Evolutionary conservation across 2,888 invertebrate genomes (phyloP), one percentile per base, ranked within the genome.

Genomic region (Agonopterix heracliana): DNA sequence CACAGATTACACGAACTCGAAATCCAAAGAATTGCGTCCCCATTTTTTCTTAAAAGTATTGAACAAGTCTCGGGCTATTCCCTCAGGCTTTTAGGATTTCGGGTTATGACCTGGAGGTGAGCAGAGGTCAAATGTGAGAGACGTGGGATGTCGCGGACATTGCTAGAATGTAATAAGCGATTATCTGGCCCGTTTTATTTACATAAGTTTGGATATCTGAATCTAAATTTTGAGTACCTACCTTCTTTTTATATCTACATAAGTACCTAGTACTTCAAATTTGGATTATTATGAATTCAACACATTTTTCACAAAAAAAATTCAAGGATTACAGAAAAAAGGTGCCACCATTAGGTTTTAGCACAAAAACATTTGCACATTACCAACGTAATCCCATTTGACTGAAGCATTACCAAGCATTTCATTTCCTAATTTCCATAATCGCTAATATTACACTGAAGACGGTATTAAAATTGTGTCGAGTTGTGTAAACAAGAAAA

Each of bases 401-500:
- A 40, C 44, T 12, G 13, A 74, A 76, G 74, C 68, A 26, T 26
- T 26, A 26, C 26, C 26, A 26, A 26, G 26, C 7, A 26, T 26
- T 26, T 26, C 7, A 26, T 26, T 26, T 26, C 26, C 5, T 26
- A 26, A 26, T 26, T 26, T 26, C 26, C 26, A 26, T 26, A 26
- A 26, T 7, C 2, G 26, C 26, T 26, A 26, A 26, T 26, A 26
- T 26, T 26, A 76, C 75, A 74, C 74, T 75, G 74, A 75, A 74
- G 72, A 64, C 68, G 71, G 71, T 74, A 76, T 78, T 80, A 77
- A 77, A 78, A 77, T 76, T 75, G 75, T 71, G 73, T 70, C 66
- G 72, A 70, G 74, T 73, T 71, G 68, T 74, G 74, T 75, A 74
- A 78, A 76, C 78, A 78, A 77, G 78, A 77, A 78, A 76, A 79